Percentiles rank a stretch among this genome's conserved stretches.
phyloP scores from a whole-genome alignment of 23 tunicate species.

The Botrylloides violaceus region DNA sequence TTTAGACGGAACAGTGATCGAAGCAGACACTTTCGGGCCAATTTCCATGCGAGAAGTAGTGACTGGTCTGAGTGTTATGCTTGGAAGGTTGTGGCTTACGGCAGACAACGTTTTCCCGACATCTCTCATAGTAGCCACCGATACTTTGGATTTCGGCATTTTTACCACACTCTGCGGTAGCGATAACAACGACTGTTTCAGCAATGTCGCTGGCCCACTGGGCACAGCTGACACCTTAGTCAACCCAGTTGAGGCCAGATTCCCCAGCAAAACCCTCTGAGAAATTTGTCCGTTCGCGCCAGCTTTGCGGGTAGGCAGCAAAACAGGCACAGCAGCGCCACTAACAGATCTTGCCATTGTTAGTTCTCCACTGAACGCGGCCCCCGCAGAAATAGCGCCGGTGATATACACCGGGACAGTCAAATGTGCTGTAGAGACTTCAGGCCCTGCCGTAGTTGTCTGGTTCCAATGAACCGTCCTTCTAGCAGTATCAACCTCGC shows the following conservation, averaged over 20 bases:
- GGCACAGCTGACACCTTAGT: not conserved
- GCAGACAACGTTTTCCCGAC: not conserved
- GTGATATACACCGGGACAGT: conserved; percentile 17
- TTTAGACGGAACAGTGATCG: too few relatives aligned
- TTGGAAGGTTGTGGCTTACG: too few relatives aligned
- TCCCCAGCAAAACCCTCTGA: not conserved
- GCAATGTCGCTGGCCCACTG: not conserved
- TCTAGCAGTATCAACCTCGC: not conserved
- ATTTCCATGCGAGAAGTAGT: too few relatives aligned
- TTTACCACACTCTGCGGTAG: not conserved
- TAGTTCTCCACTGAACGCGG: not conserved
- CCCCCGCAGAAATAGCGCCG: not conserved
- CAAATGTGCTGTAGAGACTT: not conserved
- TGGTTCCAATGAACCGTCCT: conserved; percentile 84
- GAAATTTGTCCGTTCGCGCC: not conserved
- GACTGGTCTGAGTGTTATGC: too few relatives aligned
- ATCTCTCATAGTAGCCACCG: not conserved
- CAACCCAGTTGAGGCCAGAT: not conserved
- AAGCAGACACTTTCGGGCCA: too few relatives aligned
- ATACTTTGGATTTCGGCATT: not conserved
- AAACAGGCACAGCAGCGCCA: conserved; percentile 3
- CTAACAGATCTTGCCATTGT: not conserved
- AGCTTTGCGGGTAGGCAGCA: conserved; percentile 4
- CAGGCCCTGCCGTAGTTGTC: conserved; percentile 30
- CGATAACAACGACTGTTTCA: not conserved